Percentiles rank a stretch among this genome's conserved stretches.
phyloP scores from a whole-genome alignment of 2,797 vertebrate species.

The Paedocypris micromegethes region DNA sequence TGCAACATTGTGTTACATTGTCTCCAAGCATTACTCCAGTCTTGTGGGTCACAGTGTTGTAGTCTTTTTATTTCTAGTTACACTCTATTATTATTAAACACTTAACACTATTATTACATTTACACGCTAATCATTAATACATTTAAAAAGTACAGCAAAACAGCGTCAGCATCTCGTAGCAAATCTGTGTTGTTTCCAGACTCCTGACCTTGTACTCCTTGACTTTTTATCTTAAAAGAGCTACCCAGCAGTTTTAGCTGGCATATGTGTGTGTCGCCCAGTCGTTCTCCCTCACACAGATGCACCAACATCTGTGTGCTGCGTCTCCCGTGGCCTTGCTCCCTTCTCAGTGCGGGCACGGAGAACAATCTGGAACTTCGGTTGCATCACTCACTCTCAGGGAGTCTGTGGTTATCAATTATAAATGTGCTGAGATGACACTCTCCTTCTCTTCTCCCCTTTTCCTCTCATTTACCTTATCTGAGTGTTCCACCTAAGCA shows the following conservation, averaged over 20 bases:
- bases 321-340: slow-evolving; percentile 75
- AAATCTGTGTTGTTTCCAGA: background rate
- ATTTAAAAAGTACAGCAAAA: no score
- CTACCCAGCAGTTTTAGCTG: slow-evolving; percentile 29
- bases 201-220: slow-evolving; percentile 17
- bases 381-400: slow-evolving; percentile 53
- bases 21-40: no score
- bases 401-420: slow-evolving; percentile 60
- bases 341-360: slow-evolving; percentile 80
- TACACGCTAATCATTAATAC: no score
- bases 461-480: background rate
- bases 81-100: no score
- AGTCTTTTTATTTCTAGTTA: no score
- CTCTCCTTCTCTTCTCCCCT: slow-evolving; percentile 19
- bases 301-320: slow-evolving; percentile 85
- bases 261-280: slow-evolving; percentile 3
- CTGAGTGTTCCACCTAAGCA: background rate
- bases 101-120: no score
- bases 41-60: no score
- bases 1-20: slow-evolving; percentile 1
- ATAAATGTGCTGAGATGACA: slow-evolving; percentile 55
- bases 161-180: no score
- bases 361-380: slow-evolving; percentile 70
- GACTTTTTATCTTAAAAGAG: slow-evolving; percentile 41
- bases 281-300: slow-evolving; percentile 66